Percentiles rank a stretch among this genome's conserved stretches.
Conservation (phyloP, 2,113 vertebrate species). For the Megaptera novaeangliae region DNA sequence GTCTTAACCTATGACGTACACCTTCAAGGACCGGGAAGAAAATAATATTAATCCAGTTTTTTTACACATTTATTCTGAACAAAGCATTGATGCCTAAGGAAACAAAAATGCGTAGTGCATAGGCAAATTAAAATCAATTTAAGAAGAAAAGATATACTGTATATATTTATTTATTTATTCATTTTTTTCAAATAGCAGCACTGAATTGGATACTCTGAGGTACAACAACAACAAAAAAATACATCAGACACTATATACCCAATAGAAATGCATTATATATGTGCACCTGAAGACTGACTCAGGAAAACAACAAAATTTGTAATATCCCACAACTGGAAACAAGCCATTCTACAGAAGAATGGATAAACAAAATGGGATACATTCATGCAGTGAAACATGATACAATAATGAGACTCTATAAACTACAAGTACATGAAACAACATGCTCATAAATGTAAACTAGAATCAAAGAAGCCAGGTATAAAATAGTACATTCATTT, state of each 20-base stretch:
- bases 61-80: not conserved
- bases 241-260: not conserved
- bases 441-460: not conserved
- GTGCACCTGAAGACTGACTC: not conserved
- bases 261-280: not conserved
- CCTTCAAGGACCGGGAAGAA: not conserved
- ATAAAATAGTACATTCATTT: not conserved
- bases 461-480: not conserved
- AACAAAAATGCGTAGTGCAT: not conserved
- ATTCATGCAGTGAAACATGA: not conserved
- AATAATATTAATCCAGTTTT: not conserved
- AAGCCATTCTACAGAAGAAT: not conserved
- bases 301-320: not conserved
- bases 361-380: not conserved
- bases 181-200: not conserved
- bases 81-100: not conserved
- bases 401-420: not conserved
- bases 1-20: not conserved
- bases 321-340: not conserved
- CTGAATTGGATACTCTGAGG: not conserved
- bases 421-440: not conserved
- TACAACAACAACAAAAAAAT: not conserved
- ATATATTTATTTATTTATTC: not conserved
- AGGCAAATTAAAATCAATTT: not conserved
- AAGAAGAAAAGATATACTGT: not conserved